These are phyloP conservation scores for Schlechtendalia chinensis DNA, from an alignment of 1,140 invertebrate genomes.

Conservation along the genomic window DNA sequence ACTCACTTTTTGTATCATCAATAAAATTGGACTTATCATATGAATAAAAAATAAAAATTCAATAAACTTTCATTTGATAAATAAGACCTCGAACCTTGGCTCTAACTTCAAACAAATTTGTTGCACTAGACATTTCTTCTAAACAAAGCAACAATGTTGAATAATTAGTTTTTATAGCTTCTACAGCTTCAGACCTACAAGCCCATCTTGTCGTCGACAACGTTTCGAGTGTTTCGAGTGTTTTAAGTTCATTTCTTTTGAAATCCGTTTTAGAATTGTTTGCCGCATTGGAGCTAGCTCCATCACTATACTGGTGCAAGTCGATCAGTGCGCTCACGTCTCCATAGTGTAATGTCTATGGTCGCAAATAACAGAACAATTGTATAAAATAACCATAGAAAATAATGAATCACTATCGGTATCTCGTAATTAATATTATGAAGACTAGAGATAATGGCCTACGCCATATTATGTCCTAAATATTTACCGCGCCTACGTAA, in stretches of 20 bases:
- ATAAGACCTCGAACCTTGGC: background rate
- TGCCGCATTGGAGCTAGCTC: no score
- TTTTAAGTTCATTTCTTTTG: slow-evolving; percentile 13
- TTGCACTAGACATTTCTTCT: background rate
- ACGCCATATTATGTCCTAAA: no score
- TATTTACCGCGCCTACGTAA: no score
- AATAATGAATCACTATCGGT: no score
- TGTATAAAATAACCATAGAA: no score
- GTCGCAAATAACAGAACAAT: no score
- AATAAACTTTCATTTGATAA: slow-evolving; percentile 13
- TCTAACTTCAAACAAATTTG: slow-evolving; percentile 7
- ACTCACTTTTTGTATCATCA: slow-evolving; percentile 50
- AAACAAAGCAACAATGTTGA: background rate
- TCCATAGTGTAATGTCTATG: no score
- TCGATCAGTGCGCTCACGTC: no score
- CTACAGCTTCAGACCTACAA: slow-evolving; percentile 1
- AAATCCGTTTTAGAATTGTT: no score
- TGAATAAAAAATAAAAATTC: slow-evolving; percentile 48
- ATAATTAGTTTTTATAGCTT: background rate
- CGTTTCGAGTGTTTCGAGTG: background rate
- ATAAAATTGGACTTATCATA: slow-evolving; percentile 49
- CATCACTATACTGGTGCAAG: no score
- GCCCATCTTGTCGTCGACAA: background rate
- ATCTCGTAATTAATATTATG: no score
- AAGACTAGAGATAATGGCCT: no score